These are phyloP conservation scores for Ctenoplectra terminalis DNA, from an alignment of 1,140 invertebrate genomes.

Conservation along the genomic window DNA sequence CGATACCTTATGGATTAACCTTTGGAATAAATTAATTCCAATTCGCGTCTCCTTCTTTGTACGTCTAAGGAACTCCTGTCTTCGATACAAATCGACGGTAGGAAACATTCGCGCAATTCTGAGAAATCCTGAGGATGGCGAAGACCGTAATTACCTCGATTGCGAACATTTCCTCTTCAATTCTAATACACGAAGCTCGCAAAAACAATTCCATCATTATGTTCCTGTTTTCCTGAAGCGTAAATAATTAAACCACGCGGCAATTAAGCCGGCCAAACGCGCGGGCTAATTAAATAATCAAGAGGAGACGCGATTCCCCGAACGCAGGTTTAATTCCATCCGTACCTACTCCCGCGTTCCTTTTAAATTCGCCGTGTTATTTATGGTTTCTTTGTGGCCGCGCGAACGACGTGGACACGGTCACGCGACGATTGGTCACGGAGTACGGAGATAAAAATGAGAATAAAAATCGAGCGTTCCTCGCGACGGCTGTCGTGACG, in stretches of 20 bases:
- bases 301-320: neutral
- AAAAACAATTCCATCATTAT: neutral
- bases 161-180: neutral
- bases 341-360: neutral
- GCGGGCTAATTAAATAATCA: conserved; percentile 17
- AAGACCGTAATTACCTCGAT: neutral
- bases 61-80: neutral
- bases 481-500: conserved; percentile 61
- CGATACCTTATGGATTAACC: neutral
- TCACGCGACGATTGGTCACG: conserved; percentile 65
- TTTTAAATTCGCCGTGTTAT: conserved; percentile 20
- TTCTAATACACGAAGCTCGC: neutral
- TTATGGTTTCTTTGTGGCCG: conserved; percentile 17
- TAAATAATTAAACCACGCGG: neutral
- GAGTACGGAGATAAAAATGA: conserved; percentile 58
- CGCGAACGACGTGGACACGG: conserved; percentile 5
- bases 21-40: neutral
- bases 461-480: conserved; percentile 63
- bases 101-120: too few relatives aligned
- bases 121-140: neutral
- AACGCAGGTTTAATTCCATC: neutral
- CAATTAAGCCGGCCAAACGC: neutral
- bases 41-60: neutral
- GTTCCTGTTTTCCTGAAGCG: neutral
- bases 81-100: too few relatives aligned